A percentile compares a stretch with the other conserved stretches of the same genome.
These are phyloP conservation scores for Myzus persicae DNA, from an alignment of 1,140 invertebrate species.

Conservation along the genomic window DNA sequence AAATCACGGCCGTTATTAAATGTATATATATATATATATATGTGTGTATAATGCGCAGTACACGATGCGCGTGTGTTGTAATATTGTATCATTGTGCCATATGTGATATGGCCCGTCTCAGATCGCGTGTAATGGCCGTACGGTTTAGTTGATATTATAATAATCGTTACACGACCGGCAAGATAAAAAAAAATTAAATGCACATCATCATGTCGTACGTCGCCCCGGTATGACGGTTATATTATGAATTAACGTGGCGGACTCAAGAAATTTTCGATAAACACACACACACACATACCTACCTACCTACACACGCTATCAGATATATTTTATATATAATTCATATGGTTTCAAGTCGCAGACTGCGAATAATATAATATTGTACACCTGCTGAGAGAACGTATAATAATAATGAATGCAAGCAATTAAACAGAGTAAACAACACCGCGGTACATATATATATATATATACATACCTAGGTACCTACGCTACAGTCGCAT, in stretches of 20 bases:
- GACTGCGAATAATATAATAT: not conserved
- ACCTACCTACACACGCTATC: not conserved
- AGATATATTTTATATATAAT: not conserved
- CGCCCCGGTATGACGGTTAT: too few species aligned
- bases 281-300: not conserved
- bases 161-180: not conserved
- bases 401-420: not conserved
- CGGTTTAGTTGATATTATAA: not conserved
- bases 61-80: not conserved
- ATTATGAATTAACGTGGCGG: not conserved
- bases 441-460: not conserved
- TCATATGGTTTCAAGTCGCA: not conserved
- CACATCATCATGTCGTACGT: not conserved
- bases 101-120: not conserved
- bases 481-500: too few species aligned
- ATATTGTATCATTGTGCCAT: not conserved
- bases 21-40: too few species aligned
- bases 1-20: not conserved
- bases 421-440: conserved; percentile 29
- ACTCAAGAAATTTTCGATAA: not conserved
- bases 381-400: not conserved
- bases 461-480: too few species aligned
- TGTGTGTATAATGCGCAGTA: not conserved
- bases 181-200: conserved; percentile 17
- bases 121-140: not conserved